A percentile compares a stretch with the other conserved stretches of the same genome.
Evolutionary conservation across 2,888 invertebrate species (phyloP).

Genomic region (Malthinus seriepunctatus): DNA sequence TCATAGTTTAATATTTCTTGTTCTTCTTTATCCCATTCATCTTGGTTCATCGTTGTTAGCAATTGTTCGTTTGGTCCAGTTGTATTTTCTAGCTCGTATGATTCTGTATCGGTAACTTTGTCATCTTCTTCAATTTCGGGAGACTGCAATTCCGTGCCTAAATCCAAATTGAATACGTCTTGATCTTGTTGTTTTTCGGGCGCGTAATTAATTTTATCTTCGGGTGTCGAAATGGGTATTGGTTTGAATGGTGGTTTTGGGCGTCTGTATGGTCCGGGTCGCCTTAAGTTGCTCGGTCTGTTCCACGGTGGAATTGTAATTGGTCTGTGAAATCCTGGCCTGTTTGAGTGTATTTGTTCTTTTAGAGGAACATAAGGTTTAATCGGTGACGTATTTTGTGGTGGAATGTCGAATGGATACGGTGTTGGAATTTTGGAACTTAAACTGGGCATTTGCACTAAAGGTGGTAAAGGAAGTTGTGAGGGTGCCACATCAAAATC

Average conservation of each 20-base stretch:
- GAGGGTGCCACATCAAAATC: slow-evolving; percentile 65
- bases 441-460: slow-evolving; percentile 56
- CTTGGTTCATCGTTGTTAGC: slow-evolving; percentile 34
- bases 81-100: slow-evolving; percentile 39
- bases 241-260: slow-evolving; percentile 69
- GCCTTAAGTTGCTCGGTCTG: slow-evolving; percentile 53
- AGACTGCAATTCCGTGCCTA: slow-evolving; percentile 45
- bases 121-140: slow-evolving; percentile 41
- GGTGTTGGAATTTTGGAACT: slow-evolving; percentile 64
- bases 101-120: slow-evolving; percentile 32
- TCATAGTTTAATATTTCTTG: slow-evolving; percentile 46
- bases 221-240: slow-evolving; percentile 52
- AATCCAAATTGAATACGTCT: slow-evolving; percentile 50
- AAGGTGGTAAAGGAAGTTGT: slow-evolving; percentile 54
- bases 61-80: slow-evolving; percentile 33
- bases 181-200: slow-evolving; percentile 48
- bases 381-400: slow-evolving; percentile 59
- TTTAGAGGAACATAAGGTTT: slow-evolving; percentile 70
- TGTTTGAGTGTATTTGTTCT: slow-evolving; percentile 60
- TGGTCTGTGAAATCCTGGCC: slow-evolving; percentile 58
- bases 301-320: slow-evolving; percentile 70
- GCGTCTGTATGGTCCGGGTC: slow-evolving; percentile 58
- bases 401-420: slow-evolving; percentile 77
- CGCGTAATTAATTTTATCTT: slow-evolving; percentile 36
- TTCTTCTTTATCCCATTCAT: slow-evolving; percentile 25